These are phyloP conservation scores for Upupa epops DNA, from an alignment of 2,113 vertebrate genomes.

Conservation along the genomic window DNA sequence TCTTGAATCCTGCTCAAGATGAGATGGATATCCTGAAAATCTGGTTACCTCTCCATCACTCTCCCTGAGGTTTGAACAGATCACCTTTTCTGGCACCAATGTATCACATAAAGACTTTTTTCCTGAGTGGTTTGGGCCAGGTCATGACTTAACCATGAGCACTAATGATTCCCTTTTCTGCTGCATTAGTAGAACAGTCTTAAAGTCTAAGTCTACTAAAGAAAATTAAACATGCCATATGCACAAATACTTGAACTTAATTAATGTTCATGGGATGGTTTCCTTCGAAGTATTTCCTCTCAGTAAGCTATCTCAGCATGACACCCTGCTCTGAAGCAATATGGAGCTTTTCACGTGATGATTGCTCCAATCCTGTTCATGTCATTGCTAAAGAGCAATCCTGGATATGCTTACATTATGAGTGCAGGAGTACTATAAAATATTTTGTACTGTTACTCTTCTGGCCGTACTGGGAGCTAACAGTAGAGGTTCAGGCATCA, in stretches of 20 bases:
- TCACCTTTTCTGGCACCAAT: neutral
- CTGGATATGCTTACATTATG: neutral
- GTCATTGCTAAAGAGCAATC: neutral
- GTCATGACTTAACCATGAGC: accelerated
- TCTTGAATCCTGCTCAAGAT: neutral
- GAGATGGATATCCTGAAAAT: neutral
- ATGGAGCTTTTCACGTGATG: neutral
- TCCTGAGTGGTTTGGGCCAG: neutral
- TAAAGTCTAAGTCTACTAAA: neutral
- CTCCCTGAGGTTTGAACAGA: neutral
- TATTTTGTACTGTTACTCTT: neutral
- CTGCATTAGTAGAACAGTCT: neutral
- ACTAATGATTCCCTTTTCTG: neutral
- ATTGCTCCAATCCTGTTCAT: neutral
- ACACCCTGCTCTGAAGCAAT: neutral
- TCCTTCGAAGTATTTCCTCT: neutral
- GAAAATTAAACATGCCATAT: neutral
- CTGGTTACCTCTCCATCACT: neutral
- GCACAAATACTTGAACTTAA: neutral
- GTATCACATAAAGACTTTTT: neutral
- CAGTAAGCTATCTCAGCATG: neutral
- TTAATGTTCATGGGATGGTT: neutral
- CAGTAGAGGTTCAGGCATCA: neutral
- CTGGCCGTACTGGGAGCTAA: neutral
- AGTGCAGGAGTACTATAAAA: neutral